Conservation (phyloP, 2,888 invertebrate species). For the Dolomedes plantarius region DNA sequence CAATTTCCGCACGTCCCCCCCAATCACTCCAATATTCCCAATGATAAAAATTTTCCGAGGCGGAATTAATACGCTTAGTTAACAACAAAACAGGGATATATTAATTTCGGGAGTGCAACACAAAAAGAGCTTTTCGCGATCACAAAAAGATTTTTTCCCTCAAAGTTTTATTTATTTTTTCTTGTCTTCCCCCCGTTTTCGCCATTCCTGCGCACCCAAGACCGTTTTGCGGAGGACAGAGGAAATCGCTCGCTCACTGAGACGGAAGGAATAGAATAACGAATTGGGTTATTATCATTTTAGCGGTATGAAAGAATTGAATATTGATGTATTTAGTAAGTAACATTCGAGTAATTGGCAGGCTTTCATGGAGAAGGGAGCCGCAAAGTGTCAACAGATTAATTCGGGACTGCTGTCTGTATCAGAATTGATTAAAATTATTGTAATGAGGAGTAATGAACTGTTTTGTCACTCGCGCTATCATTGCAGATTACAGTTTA, state of each 20-base stretch:
- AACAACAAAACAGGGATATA: neutral
- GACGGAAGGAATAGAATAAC: neutral
- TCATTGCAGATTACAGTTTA: too few species aligned
- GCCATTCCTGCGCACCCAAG: neutral
- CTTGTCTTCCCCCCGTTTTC: neutral
- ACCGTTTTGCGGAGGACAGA: neutral
- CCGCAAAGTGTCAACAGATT: neutral
- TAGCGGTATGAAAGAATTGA: neutral
- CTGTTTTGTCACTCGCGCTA: too few species aligned
- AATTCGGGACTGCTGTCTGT: too few species aligned
- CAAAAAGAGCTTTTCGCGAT: neutral
- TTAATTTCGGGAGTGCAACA: conserved; percentile 1
- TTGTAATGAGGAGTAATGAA: too few species aligned
- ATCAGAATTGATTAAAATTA: too few species aligned
- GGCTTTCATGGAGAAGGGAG: neutral
- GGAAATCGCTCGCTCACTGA: neutral
- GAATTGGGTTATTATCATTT: conserved; percentile 3
- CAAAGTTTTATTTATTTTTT: too few species aligned
- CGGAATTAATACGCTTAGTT: conserved; percentile 9
- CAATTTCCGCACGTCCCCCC: neutral
- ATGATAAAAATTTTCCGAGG: conserved; percentile 6
- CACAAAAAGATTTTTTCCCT: neutral
- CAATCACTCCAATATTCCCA: neutral
- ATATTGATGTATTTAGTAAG: conserved; percentile 10
- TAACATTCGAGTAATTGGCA: neutral